These are phyloP conservation scores for Hetaerina titia DNA, from an alignment of 2,888 invertebrate genomes.

Conservation along the genomic window DNA sequence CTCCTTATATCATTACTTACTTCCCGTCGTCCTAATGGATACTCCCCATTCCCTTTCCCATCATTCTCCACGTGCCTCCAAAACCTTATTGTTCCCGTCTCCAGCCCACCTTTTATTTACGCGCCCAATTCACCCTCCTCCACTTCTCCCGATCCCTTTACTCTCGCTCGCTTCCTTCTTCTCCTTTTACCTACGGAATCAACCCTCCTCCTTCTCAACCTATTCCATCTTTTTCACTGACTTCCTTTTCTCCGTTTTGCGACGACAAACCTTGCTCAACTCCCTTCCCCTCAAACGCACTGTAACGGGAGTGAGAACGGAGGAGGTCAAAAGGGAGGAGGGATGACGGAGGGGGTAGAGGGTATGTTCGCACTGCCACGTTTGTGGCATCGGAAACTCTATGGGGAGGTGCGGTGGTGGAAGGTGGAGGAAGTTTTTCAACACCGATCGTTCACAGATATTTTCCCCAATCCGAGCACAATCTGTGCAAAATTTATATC, in stretches of 20 bases:
- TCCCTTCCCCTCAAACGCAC: too few species aligned
- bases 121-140: neutral
- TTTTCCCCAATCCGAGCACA: neutral
- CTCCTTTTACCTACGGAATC: neutral
- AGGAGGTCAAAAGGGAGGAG: neutral
- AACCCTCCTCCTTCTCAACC: neutral
- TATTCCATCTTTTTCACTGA: neutral
- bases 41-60: neutral
- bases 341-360: neutral
- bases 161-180: neutral
- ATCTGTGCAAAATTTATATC: conserved; percentile 28
- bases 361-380: neutral
- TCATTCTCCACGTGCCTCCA: neutral
- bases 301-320: neutral
- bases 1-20: neutral
- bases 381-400: neutral
- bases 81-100: neutral
- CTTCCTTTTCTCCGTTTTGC: neutral
- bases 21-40: neutral
- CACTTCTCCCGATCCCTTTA: neutral
- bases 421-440: neutral
- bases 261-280: neutral
- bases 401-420: neutral
- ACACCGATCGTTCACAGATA: conserved; percentile 17
- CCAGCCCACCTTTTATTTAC: neutral